Conservation (phyloP, 2,113 vertebrate species). For the Siniperca chuatsi region DNA sequence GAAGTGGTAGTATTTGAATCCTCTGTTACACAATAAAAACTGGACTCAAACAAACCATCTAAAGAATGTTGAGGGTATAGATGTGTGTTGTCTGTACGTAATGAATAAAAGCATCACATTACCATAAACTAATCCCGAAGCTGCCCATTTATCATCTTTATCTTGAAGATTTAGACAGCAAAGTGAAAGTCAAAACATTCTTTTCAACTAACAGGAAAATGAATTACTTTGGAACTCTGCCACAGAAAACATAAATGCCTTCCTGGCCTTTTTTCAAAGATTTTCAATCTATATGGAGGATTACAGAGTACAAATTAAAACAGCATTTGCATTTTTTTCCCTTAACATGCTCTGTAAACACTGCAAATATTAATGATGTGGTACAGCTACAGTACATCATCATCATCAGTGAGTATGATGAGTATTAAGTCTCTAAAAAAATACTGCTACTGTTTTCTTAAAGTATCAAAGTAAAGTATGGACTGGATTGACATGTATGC, state of each 20-base stretch:
- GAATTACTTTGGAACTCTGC: conserved; percentile 56
- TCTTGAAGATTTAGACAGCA: conserved; percentile 34
- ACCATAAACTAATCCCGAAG: conserved; percentile 47
- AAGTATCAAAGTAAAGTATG: neutral
- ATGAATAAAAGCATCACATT: conserved; percentile 45
- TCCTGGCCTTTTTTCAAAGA: conserved; percentile 25
- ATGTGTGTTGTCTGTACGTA: neutral
- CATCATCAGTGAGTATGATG: neutral
- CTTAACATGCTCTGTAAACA: neutral
- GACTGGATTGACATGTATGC: neutral
- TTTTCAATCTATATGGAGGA: conserved; percentile 41
- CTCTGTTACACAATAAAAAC: neutral
- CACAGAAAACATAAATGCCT: conserved; percentile 49
- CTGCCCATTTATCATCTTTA: conserved; percentile 58
- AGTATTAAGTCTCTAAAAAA: neutral
- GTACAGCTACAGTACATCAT: neutral
- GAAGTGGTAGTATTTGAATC: neutral
- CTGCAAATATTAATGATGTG: neutral
- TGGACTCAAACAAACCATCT: neutral
- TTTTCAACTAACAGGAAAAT: conserved; percentile 44
- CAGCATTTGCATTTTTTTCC: neutral
- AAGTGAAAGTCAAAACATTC: conserved; percentile 48
- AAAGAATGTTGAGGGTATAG: neutral
- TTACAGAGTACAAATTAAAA: conserved; percentile 42
- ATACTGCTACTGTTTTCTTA: neutral